A percentile compares a stretch with the other conserved stretches of the same genome.
Conservation (phyloP, 2,113 vertebrate genomes). For the Callospermophilus lateralis region DNA sequence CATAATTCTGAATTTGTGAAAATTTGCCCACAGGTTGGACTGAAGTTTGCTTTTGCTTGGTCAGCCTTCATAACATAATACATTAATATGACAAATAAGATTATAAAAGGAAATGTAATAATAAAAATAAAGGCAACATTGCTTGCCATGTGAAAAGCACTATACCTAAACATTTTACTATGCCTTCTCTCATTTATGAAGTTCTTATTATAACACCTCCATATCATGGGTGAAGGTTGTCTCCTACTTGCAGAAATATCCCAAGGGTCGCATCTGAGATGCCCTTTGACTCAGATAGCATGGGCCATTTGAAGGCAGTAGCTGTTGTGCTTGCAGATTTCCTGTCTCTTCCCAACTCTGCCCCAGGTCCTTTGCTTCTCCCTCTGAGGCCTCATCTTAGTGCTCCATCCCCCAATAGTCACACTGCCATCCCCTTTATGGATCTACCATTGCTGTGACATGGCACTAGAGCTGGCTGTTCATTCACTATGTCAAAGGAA, state of each 20-base stretch:
- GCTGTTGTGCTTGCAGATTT: not conserved
- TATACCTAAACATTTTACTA: not conserved
- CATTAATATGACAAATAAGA: not conserved
- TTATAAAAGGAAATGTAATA: not conserved
- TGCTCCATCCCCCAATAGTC: not conserved
- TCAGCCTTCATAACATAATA: not conserved
- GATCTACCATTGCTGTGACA: not conserved
- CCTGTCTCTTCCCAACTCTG: not conserved
- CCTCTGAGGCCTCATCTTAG: not conserved
- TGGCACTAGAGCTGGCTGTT: not conserved
- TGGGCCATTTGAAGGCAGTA: not conserved
- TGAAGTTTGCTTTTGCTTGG: not conserved
- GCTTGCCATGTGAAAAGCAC: not conserved
- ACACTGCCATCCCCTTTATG: not conserved
- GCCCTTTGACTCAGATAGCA: not conserved
- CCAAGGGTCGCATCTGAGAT: not conserved
- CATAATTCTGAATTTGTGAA: constrained; percentile 19
- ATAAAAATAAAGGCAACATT: not conserved
- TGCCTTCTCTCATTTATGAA: not conserved
- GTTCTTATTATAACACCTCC: not conserved
- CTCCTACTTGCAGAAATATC: not conserved
- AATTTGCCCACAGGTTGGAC: not conserved
- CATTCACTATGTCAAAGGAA: not conserved
- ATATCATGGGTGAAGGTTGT: not conserved
- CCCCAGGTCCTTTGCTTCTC: not conserved